These are phyloP conservation scores for Diadema setosum DNA, from an alignment of 35 echinoderm and acorn worm species.

Conservation along the genomic window DNA sequence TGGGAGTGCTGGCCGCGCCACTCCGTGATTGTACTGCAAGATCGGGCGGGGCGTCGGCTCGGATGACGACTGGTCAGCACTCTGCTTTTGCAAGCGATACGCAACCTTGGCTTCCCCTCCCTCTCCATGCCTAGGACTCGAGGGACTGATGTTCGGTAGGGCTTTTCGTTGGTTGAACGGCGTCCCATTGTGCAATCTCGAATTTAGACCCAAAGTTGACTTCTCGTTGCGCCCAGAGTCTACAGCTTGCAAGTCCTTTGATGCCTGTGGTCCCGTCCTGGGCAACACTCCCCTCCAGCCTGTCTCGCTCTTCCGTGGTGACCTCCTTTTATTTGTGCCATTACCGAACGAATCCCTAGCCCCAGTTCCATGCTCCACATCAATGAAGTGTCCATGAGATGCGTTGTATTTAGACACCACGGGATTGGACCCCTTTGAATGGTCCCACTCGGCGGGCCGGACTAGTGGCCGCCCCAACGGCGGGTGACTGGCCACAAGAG, in stretches of 20 bases:
- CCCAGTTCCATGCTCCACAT: background rate
- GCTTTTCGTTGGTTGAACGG: too few species aligned
- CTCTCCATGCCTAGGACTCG: too few species aligned
- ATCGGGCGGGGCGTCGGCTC: background rate
- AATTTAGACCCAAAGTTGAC: too few species aligned
- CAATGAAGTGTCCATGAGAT: background rate
- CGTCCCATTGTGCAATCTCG: too few species aligned
- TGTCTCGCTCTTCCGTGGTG: background rate
- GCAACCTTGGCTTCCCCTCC: background rate
- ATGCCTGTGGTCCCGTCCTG: too few species aligned
- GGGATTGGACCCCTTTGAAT: background rate
- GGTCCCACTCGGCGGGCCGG: background rate
- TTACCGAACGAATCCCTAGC: background rate
- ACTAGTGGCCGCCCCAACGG: background rate
- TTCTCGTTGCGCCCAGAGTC: too few species aligned
- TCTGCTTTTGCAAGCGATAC: background rate
- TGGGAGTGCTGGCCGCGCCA: background rate
- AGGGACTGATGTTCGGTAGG: too few species aligned
- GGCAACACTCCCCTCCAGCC: background rate
- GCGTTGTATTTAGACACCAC: background rate
- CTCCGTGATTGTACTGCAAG: background rate
- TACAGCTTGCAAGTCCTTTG: too few species aligned
- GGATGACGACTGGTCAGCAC: background rate
- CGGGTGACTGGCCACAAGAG: background rate
- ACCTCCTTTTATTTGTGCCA: background rate